These are phyloP conservation scores for Hormiphora californensis DNA, from an alignment of 37 sponge, comb jelly and placozoan genomes.

Conservation along the genomic window DNA sequence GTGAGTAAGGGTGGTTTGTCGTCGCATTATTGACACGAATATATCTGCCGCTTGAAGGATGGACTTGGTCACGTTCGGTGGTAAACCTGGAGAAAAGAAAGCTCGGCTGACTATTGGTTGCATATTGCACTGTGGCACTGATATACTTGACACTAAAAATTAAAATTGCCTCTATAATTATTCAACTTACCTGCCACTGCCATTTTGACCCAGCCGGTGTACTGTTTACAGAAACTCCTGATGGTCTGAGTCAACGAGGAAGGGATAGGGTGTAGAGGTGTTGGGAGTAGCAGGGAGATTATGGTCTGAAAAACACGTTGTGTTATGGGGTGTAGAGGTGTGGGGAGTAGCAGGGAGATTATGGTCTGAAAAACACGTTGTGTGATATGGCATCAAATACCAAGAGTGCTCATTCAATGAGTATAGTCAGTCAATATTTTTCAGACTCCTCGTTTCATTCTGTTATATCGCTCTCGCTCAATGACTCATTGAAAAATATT, in stretches of 20 bases:
- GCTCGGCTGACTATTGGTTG: too few relatives aligned
- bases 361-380: background rate
- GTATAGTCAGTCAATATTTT: too few relatives aligned
- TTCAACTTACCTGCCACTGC: conserved; percentile 49
- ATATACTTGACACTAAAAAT: too few relatives aligned
- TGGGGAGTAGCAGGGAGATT: background rate
- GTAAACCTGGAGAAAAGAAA: background rate
- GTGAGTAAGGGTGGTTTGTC: conserved; percentile 47
- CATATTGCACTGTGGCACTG: too few relatives aligned
- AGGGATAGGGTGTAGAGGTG: conserved; percentile 38
- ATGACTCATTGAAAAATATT: too few relatives aligned
- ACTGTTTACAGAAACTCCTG: conserved; percentile 46
- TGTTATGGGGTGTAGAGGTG: too few relatives aligned
- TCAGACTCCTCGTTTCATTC: too few relatives aligned
- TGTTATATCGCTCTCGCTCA: too few relatives aligned
- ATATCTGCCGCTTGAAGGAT: conserved; percentile 20
- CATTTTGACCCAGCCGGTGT: conserved; percentile 39
- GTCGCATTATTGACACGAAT: conserved; percentile 37
- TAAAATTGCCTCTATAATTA: too few relatives aligned
- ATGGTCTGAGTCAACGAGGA: conserved; percentile 34
- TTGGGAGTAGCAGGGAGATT: conserved; percentile 23
- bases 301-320: conserved; percentile 54
- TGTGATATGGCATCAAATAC: too few relatives aligned
- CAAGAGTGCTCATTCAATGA: too few relatives aligned
- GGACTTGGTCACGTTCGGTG: background rate